A percentile compares a stretch with the other conserved stretches of the same genome.
Conservation (phyloP, 2,797 vertebrate species). For the Clarias fuscus region DNA sequence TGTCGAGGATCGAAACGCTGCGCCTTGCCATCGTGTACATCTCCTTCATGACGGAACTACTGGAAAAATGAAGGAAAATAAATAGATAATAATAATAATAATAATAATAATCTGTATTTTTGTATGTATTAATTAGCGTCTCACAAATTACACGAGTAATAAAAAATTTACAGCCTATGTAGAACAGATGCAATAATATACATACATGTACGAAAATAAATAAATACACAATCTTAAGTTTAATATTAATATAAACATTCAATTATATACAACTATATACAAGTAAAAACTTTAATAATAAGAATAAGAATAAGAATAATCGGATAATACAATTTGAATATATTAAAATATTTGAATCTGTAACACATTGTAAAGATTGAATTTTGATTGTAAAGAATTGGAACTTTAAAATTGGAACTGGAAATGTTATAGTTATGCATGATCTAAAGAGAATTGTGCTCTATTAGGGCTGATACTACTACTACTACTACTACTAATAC, state of each 20-base stretch:
- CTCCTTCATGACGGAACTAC: constrained; percentile 93
- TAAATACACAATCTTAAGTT: not conserved
- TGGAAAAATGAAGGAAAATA: constrained; percentile 69
- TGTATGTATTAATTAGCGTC: not conserved
- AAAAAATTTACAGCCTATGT: not conserved
- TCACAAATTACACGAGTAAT: not conserved
- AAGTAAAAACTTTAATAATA: not conserved
- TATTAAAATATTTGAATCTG: not conserved
- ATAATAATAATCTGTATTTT: not conserved
- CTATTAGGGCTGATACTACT: not conserved
- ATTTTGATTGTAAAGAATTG: not conserved
- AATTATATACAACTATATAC: not conserved
- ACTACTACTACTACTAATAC: not conserved
- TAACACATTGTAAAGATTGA: not conserved
- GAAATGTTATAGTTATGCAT: not conserved
- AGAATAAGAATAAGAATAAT: not conserved
- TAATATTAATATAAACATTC: not conserved
- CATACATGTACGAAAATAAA: not conserved
- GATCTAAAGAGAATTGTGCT: not conserved
- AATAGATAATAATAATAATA: not conserved
- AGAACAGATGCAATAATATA: not conserved
- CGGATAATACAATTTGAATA: not conserved
- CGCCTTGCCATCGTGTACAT: constrained; percentile 95
- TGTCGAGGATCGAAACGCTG: constrained; percentile 93
- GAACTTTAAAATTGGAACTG: not conserved